phyloP scores from a whole-genome alignment of 2,888 invertebrate genomes.

The Scaptomyza cyrtandrae region DNA sequence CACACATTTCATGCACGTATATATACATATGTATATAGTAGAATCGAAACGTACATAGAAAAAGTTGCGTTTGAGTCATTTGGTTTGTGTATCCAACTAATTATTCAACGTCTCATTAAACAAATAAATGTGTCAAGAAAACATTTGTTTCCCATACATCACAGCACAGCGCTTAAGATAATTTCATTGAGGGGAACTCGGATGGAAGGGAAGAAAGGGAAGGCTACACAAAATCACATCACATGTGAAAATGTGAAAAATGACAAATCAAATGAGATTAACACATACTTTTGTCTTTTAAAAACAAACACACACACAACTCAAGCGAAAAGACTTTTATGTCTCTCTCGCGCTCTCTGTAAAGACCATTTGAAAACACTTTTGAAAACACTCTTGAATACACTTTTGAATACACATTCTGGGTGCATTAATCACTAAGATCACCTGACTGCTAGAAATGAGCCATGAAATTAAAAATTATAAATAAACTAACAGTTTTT shows the following conservation, averaged over 20 bases:
- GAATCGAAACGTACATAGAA: slow-evolving; percentile 1
- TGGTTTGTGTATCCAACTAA: slow-evolving; percentile 65
- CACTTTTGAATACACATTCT: slow-evolving; percentile 26
- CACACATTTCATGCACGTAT: not conserved
- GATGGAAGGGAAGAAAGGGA: not conserved
- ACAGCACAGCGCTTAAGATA: slow-evolving; percentile 29
- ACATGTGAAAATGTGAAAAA: slow-evolving; percentile 57
- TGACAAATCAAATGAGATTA: slow-evolving; percentile 78
- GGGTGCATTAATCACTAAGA: slow-evolving; percentile 58
- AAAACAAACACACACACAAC: slow-evolving; percentile 49
- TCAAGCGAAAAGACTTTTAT: slow-evolving; percentile 30
- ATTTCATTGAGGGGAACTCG: slow-evolving; percentile 33
- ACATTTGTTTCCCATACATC: slow-evolving; percentile 66
- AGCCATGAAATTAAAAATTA: slow-evolving; percentile 64
- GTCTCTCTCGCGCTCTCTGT: not conserved
- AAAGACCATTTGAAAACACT: no score
- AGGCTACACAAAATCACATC: slow-evolving; percentile 64
- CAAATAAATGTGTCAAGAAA: slow-evolving; percentile 64
- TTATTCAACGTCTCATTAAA: slow-evolving; percentile 76
- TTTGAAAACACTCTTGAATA: slow-evolving; percentile 27
- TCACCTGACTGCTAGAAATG: slow-evolving; percentile 63
- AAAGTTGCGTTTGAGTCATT: slow-evolving; percentile 47
- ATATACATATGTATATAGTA: not conserved
- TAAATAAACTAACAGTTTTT: slow-evolving; percentile 46
- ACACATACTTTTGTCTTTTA: slow-evolving; percentile 62